These are phyloP conservation scores for Harmothoe impar DNA, from an alignment of 2,888 invertebrate species.

Conservation along the genomic window DNA sequence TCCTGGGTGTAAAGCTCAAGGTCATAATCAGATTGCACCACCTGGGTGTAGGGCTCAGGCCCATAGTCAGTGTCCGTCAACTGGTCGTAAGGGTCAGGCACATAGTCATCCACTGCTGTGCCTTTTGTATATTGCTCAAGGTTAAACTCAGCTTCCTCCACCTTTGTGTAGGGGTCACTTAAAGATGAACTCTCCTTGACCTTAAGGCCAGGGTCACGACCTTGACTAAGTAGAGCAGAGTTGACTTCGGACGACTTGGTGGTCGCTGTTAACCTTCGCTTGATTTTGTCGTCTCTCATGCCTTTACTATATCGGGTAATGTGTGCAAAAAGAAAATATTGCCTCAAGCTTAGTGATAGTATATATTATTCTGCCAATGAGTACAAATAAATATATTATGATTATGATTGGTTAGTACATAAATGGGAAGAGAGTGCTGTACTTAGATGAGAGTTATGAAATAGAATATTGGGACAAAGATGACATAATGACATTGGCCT, in stretches of 20 bases:
- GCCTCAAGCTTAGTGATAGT: not conserved
- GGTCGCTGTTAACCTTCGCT: slow-evolving; percentile 27
- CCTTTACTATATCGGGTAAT: slow-evolving; percentile 5
- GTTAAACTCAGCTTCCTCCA: not conserved
- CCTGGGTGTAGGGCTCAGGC: slow-evolving; percentile 40
- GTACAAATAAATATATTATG: no score
- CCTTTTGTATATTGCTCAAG: slow-evolving; percentile 36
- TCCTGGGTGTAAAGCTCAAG: slow-evolving; percentile 50
- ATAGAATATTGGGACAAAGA: no score
- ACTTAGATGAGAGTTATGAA: no score
- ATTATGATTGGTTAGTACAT: no score
- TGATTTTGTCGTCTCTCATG: slow-evolving; percentile 5
- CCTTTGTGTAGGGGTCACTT: slow-evolving; percentile 56
- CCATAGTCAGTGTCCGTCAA: slow-evolving; percentile 34
- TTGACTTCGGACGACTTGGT: slow-evolving; percentile 46
- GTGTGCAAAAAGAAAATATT: slow-evolving; percentile 37
- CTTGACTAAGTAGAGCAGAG: slow-evolving; percentile 46
- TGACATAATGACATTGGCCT: no score
- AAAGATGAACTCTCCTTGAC: slow-evolving; percentile 55
- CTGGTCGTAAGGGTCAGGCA: slow-evolving; percentile 39
- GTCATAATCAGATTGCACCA: slow-evolving; percentile 39
- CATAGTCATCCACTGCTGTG: slow-evolving; percentile 23
- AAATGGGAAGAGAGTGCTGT: no score
- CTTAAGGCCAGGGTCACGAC: slow-evolving; percentile 53
- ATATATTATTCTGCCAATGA: no score